Percentiles rank a stretch among this genome's conserved stretches.
These are phyloP conservation scores for Gobius niger DNA, from an alignment of 2,113 vertebrate species.

Conservation along the genomic window DNA sequence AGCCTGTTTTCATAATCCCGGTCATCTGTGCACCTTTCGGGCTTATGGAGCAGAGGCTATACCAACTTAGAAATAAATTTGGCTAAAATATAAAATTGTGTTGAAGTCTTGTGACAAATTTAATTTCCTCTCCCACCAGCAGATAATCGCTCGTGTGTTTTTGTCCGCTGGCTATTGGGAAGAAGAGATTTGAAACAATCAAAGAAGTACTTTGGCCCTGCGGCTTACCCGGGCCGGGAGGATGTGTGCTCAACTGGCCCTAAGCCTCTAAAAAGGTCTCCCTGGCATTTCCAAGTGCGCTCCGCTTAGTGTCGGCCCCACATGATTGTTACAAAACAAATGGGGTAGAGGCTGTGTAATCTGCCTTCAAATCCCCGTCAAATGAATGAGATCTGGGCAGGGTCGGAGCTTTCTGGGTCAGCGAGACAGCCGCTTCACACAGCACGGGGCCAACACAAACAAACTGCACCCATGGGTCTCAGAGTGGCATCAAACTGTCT, in stretches of 20 bases:
- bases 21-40: no score
- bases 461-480: neutral
- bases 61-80: no score
- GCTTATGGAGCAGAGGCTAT: no score
- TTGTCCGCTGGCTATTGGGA: constrained; percentile 33
- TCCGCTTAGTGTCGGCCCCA: constrained; percentile 36
- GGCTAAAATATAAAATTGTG: no score
- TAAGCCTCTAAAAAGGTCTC: constrained; percentile 50
- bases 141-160: constrained; percentile 48
- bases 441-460: neutral
- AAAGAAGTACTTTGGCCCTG: constrained; percentile 50
- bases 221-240: constrained; percentile 41
- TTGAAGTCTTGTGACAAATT: constrained; percentile 55
- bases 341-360: constrained; percentile 38
- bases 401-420: constrained; percentile 39
- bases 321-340: constrained; percentile 57
- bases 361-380: constrained; percentile 24
- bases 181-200: constrained; percentile 56
- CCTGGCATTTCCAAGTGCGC: constrained; percentile 32
- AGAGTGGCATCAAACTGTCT: neutral
- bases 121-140: constrained; percentile 41
- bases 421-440: neutral
- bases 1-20: no score
- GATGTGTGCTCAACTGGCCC: constrained; percentile 21
- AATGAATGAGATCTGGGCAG: constrained; percentile 33